Evolutionary conservation across 2,888 invertebrate genomes (phyloP).

Genomic region (Trilocha varians): DNA sequence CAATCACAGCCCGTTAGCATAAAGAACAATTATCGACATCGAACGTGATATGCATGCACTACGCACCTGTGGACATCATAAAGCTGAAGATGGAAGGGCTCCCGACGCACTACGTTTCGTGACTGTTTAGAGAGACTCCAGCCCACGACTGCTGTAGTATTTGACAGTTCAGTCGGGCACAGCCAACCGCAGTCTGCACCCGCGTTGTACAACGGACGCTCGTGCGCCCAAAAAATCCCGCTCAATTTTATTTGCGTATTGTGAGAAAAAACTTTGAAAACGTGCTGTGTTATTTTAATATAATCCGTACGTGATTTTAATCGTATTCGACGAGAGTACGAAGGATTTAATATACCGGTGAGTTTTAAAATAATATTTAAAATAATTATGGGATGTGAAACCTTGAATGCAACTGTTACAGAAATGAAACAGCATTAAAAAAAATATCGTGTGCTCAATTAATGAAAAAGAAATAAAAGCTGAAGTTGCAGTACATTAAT

Average conservation of each 20-base stretch:
- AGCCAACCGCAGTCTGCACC: conserved; percentile 35
- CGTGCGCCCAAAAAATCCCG: conserved; percentile 27
- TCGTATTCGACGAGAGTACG: conserved; percentile 6
- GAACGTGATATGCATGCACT: neutral
- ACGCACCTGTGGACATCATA: neutral
- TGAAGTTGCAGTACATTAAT: too few relatives aligned
- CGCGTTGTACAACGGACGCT: conserved; percentile 32
- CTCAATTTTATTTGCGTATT: conserved; percentile 20
- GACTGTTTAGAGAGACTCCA: neutral
- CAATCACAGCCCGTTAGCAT: neutral
- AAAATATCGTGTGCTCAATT: too few relatives aligned
- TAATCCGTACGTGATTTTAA: conserved; percentile 6
- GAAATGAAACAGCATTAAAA: too few relatives aligned
- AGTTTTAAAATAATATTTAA: neutral
- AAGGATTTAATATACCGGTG: conserved; percentile 3
- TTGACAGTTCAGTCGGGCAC: conserved; percentile 1
- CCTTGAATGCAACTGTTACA: neutral
- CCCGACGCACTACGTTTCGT: neutral
- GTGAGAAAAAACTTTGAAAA: conserved; percentile 14
- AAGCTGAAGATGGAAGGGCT: neutral
- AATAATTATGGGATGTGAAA: neutral
- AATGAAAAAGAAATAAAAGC: too few relatives aligned
- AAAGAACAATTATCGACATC: neutral
- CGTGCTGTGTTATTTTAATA: conserved; percentile 31
- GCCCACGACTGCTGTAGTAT: neutral